Conservation (phyloP, 2,888 invertebrate species). For the Brachycybe producta region DNA sequence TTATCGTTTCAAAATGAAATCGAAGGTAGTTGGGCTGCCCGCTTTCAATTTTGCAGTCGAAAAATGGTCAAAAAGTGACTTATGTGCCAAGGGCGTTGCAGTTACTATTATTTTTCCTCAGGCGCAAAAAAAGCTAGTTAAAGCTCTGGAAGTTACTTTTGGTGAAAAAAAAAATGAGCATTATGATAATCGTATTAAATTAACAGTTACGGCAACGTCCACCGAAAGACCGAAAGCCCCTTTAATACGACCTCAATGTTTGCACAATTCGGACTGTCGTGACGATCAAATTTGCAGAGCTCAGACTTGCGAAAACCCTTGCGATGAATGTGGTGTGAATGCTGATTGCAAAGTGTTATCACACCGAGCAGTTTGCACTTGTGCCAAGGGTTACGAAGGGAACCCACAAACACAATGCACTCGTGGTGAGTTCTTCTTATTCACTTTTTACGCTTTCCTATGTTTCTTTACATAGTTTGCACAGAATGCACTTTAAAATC, state of each 20-base stretch:
- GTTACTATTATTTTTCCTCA: too few species aligned
- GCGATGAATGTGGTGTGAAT: constrained; percentile 62
- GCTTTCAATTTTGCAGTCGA: too few species aligned
- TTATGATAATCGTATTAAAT: too few species aligned
- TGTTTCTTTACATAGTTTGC: neutral
- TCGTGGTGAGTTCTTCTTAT: constrained; percentile 19
- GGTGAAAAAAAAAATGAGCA: too few species aligned
- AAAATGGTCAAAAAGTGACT: too few species aligned
- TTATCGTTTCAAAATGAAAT: too few species aligned
- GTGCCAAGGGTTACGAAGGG: constrained; percentile 59
- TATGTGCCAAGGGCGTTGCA: too few species aligned
- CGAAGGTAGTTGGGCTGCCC: too few species aligned
- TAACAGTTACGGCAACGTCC: constrained; percentile 2
- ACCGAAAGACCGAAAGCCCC: neutral
- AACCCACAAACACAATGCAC: constrained; percentile 45
- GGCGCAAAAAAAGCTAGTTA: too few species aligned
- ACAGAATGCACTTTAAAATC: neutral
- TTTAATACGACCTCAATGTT: constrained; percentile 12
- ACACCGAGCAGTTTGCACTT: constrained; percentile 69
- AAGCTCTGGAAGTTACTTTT: too few species aligned
- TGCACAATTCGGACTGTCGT: constrained; percentile 18
- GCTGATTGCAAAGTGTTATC: constrained; percentile 69
- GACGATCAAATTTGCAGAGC: constrained; percentile 10
- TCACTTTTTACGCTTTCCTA: neutral
- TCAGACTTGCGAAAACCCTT: constrained; percentile 52